These are phyloP conservation scores for Sebastes matsubarae DNA, from an alignment of 2,797 vertebrate species.

Conservation along the genomic window DNA sequence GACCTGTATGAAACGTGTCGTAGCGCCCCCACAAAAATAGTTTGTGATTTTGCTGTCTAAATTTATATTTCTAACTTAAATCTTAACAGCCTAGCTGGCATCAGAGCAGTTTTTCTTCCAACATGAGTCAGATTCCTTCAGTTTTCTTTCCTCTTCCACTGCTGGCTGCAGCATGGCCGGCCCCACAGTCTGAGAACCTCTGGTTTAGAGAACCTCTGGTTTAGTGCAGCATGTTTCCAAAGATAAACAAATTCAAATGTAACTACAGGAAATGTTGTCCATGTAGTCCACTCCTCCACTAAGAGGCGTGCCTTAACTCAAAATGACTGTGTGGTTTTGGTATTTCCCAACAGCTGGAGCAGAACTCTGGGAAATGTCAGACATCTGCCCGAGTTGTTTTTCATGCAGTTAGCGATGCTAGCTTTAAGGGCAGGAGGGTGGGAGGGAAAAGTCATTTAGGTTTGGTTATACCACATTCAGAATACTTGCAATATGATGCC, in stretches of 20 bases:
- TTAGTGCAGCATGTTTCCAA: neutral
- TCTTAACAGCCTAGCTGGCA: neutral
- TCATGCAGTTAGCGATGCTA: slow-evolving; percentile 16
- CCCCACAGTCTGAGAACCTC: neutral
- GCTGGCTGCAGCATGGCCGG: no score
- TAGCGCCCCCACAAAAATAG: neutral
- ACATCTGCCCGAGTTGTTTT: slow-evolving; percentile 56
- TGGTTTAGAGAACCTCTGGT: neutral
- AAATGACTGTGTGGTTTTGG: slow-evolving; percentile 63
- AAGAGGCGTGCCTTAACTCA: slow-evolving; percentile 40
- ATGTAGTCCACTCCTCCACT: slow-evolving; percentile 1
- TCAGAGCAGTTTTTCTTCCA: neutral
- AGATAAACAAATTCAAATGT: slow-evolving; percentile 17
- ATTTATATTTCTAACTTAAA: neutral
- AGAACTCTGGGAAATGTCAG: slow-evolving; percentile 68
- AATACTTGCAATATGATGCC: neutral
- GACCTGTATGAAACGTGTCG: neutral
- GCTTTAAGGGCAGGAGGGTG: neutral
- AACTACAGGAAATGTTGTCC: slow-evolving; percentile 1
- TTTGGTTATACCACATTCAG: neutral
- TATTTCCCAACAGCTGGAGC: slow-evolving; percentile 78
- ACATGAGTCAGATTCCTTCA: neutral
- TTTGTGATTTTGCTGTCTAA: neutral
- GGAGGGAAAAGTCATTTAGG: neutral
- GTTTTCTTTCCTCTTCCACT: neutral